phyloP scores from a whole-genome alignment of 2,888 invertebrate genomes.

The Phytoseiulus persimilis region DNA sequence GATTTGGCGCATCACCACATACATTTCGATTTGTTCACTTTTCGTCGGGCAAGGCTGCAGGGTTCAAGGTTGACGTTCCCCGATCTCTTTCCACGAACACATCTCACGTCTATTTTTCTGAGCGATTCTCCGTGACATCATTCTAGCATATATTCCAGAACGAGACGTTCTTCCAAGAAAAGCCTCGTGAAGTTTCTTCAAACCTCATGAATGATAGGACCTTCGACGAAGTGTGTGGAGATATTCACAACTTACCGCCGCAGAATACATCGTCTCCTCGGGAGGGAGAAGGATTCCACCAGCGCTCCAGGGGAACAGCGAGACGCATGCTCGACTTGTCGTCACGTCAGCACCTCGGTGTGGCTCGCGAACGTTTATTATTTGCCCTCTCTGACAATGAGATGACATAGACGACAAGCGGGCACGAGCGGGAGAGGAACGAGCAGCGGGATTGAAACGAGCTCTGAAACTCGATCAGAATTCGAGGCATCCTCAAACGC shows the following conservation, averaged over 20 bases:
- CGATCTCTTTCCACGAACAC: too few species aligned
- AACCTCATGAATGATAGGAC: neutral
- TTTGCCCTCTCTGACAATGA: neutral
- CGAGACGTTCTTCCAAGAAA: too few species aligned
- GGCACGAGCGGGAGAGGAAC: neutral
- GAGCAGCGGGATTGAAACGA: neutral
- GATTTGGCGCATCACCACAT: too few species aligned
- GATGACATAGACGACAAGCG: neutral
- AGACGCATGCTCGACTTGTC: neutral
- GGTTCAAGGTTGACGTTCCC: too few species aligned
- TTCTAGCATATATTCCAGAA: too few species aligned
- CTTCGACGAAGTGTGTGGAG: neutral
- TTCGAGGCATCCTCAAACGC: neutral
- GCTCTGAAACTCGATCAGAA: neutral
- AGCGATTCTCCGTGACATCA: too few species aligned
- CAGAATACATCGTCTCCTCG: neutral
- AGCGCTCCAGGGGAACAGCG: neutral
- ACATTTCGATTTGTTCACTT: too few species aligned
- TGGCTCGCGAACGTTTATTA: neutral
- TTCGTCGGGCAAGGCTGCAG: too few species aligned
- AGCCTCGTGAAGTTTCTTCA: too few species aligned
- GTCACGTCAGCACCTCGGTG: neutral
- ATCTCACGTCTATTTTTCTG: too few species aligned
- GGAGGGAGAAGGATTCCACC: neutral
- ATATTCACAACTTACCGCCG: neutral